A percentile compares a stretch with the other conserved stretches of the same genome.
Conservation (phyloP, 2,113 vertebrate genomes). For the Lepus europaeus region DNA sequence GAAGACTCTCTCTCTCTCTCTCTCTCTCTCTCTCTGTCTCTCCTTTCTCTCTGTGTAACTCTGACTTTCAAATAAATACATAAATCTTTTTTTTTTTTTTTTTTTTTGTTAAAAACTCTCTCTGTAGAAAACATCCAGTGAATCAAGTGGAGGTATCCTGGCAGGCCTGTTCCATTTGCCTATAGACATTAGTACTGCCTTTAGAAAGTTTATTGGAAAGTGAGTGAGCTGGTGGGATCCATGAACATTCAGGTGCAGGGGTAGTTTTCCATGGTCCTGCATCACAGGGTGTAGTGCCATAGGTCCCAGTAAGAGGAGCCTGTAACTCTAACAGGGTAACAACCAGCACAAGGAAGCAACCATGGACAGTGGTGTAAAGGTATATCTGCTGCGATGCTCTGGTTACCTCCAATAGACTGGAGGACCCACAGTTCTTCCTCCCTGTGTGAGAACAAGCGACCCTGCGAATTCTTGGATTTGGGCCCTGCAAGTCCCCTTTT, state of each 20-base stretch:
- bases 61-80: too few species aligned
- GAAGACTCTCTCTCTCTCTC: too few species aligned
- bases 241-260: background rate
- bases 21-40: too few species aligned
- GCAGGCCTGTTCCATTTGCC: background rate
- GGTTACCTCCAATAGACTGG: background rate
- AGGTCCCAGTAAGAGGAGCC: background rate
- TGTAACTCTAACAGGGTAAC: background rate
- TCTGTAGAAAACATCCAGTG: background rate
- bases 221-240: background rate
- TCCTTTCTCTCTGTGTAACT: too few species aligned
- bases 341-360: too few species aligned
- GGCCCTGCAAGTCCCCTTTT: background rate
- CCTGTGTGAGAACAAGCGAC: background rate
- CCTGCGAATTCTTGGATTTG: background rate
- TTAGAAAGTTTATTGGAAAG: background rate
- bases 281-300: background rate
- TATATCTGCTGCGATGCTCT: background rate
- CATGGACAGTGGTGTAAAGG: background rate
- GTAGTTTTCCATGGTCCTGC: background rate
- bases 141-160: background rate
- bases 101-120: background rate
- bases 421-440: background rate
- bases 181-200: background rate
- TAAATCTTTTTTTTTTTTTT: too few species aligned